Conservation (phyloP, 2,113 vertebrate genomes). For the Elaphurus davidianus region DNA sequence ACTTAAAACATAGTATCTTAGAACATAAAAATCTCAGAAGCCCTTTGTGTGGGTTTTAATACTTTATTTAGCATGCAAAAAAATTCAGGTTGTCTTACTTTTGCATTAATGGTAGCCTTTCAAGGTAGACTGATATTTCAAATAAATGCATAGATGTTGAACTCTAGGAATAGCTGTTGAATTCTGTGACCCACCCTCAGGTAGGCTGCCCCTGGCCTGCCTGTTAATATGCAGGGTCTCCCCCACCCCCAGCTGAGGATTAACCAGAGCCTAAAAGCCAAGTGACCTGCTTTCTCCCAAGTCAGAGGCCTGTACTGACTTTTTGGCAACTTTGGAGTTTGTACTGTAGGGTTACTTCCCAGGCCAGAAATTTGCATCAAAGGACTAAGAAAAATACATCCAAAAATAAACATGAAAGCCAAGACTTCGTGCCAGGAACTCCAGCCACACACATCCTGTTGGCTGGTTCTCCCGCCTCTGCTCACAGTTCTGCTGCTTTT, state of each 20-base stretch:
- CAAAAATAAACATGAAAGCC: constrained; percentile 81
- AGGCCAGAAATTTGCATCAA: constrained; percentile 68
- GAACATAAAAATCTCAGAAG: background rate
- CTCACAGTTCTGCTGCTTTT: constrained; percentile 65
- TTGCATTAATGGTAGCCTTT: background rate
- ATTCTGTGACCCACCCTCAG: background rate
- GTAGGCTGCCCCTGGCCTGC: background rate
- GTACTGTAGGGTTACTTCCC: constrained; percentile 51
- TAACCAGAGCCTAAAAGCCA: background rate
- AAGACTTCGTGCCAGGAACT: constrained; percentile 64
- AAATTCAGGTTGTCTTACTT: background rate
- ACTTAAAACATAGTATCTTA: background rate
- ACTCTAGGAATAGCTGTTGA: background rate
- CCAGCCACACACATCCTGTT: constrained; percentile 77
- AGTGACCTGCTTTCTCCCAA: background rate
- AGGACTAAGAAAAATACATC: constrained; percentile 75
- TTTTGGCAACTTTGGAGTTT: background rate
- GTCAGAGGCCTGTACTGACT: constrained; percentile 39
- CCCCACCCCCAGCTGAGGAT: background rate
- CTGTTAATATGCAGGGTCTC: no score
- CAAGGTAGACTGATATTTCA: background rate
- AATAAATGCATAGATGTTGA: background rate
- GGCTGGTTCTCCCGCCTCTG: constrained; percentile 61
- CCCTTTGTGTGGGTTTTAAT: background rate
- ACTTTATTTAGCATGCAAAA: background rate